Evolutionary conservation across 2,113 vertebrate species (phyloP).

Genomic region (Cariama cristata): DNA sequence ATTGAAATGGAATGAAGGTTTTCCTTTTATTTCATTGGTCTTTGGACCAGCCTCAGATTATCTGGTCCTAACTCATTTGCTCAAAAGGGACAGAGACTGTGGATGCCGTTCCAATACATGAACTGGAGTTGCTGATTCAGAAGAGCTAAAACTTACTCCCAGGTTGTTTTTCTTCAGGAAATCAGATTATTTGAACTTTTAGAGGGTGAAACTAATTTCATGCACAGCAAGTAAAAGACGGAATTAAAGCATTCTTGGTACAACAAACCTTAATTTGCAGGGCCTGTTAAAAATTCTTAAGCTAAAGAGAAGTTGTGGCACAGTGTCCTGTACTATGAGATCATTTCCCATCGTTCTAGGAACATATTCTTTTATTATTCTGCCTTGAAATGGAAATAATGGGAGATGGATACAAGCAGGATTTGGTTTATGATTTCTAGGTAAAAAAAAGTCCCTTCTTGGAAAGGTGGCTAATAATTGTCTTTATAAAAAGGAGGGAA

Average conservation of each 20-base stretch:
- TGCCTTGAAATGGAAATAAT: slow-evolving; percentile 5
- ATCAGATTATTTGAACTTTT: background rate
- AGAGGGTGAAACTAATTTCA: background rate
- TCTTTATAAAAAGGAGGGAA: background rate
- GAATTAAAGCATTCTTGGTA: background rate
- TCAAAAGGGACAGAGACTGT: background rate
- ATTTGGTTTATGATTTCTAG: background rate
- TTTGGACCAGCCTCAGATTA: background rate
- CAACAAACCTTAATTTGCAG: background rate
- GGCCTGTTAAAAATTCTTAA: background rate
- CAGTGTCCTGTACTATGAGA: background rate
- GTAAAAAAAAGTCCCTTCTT: background rate
- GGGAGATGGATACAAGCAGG: background rate
- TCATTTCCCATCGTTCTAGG: background rate
- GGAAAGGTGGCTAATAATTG: background rate
- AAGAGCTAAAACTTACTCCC: background rate
- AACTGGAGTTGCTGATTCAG: background rate
- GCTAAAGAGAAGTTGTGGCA: background rate
- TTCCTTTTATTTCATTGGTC: background rate
- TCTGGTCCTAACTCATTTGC: background rate
- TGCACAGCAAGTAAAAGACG: background rate
- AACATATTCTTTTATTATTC: background rate
- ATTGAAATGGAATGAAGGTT: background rate
- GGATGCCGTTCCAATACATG: background rate
- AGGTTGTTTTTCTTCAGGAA: background rate